phyloP scores from a whole-genome alignment of 2,888 invertebrate genomes.

The Xylota segnis region DNA sequence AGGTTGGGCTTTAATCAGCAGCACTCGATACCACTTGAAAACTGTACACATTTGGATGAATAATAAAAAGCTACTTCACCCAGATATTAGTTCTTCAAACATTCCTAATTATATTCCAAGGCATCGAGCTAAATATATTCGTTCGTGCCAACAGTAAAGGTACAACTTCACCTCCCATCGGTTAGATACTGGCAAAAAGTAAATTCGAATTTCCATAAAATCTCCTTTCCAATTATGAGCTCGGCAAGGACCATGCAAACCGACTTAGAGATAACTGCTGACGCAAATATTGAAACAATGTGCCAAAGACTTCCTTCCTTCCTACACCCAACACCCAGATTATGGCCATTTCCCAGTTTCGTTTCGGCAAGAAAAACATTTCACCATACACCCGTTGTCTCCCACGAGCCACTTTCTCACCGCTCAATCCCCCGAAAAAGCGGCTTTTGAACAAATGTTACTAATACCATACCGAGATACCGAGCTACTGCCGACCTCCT shows the following conservation, averaged over 20 bases:
- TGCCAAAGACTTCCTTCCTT: slow-evolving; percentile 60
- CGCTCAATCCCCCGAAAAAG: slow-evolving; percentile 50
- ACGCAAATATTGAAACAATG: slow-evolving; percentile 77
- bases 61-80: too few species aligned
- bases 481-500: slow-evolving; percentile 22
- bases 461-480: slow-evolving; percentile 65
- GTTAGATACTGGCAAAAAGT: slow-evolving; percentile 21
- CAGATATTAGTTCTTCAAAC: neutral
- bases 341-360: slow-evolving; percentile 70
- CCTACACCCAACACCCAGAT: slow-evolving; percentile 51
- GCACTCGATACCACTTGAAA: too few species aligned
- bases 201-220: slow-evolving; percentile 76
- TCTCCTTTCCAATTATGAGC: slow-evolving; percentile 69
- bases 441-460: slow-evolving; percentile 76
- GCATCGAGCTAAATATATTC: slow-evolving; percentile 24
- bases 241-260: slow-evolving; percentile 55
- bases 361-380: slow-evolving; percentile 56
- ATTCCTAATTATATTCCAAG: slow-evolving; percentile 8
- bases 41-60: too few species aligned
- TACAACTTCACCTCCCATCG: neutral
- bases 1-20: too few species aligned
- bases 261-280: slow-evolving; percentile 73
- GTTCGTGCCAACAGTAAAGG: slow-evolving; percentile 17
- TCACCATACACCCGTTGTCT: slow-evolving; percentile 57
- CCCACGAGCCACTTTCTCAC: slow-evolving; percentile 55